Base-by-base conservation (phyloP, 2,888 invertebrate species). In the Cataglyphis rosenhaueri region DNA sequence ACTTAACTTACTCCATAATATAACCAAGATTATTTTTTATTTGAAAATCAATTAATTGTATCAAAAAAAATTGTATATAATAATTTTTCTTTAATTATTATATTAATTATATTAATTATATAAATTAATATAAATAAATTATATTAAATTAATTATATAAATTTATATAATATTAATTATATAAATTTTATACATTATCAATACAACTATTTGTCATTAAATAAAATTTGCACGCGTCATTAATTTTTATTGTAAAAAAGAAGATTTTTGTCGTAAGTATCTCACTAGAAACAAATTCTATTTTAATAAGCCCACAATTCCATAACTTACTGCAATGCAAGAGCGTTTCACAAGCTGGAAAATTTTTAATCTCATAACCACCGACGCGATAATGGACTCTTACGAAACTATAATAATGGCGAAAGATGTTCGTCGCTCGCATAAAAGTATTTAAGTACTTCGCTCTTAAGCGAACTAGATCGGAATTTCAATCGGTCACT, bases 381-480 rank as follows among this genome's bases (percentile, higher is more conserved):
- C 6, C 32, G 18, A 44, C 12, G 52, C n/a, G 21, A 3, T 74
- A 74, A 74, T 64, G 18, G 35, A 48, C 21, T 74, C 44, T 35
- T 21, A 21, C 35, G 1, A 64, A 74, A 74, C 64, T 74, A 74
- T 64, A 74, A 74, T 64, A 64, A 62, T 35, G 44, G 64, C 48
- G 64, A 74, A 62, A 74, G 62, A 35, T 35, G 18, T 74, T 52
- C 62, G 48, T 64, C 18, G 64, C 12, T 32, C 35, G 21, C 10
- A 74, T 35, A 62, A 62, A 74, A 62, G 74, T 62, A 74, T 74
- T 74, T 48, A 74, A 74, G 64, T 62, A 74, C 64, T 74, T 74
- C 35, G 48, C 64, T 74, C 74, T 64, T 74, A 64, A 74, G 35
- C 64, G 48, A 21, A 35, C 74, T 74, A 64, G 44, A 74, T 74